Percentiles rank a stretch among this genome's conserved stretches.
Evolutionary conservation across 2,888 invertebrate species (phyloP).

Genomic region (Catonia carolina): DNA sequence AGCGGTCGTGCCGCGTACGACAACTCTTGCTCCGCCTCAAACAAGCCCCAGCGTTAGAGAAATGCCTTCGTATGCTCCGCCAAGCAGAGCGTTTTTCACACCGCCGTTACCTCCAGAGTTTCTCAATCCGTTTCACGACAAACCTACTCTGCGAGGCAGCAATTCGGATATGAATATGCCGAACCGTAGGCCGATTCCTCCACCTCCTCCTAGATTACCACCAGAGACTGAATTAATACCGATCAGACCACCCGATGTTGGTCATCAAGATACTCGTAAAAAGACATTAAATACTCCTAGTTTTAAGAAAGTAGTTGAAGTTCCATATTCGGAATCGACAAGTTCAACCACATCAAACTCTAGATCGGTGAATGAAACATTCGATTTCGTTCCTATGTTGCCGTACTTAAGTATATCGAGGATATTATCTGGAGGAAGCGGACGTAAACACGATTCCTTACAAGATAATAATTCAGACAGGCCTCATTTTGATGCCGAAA

Average conservation of each 20-base stretch:
- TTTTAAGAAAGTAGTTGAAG: slow-evolving; percentile 46
- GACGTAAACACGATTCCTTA: slow-evolving; percentile 66
- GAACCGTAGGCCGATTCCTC: slow-evolving; percentile 72
- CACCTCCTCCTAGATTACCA: slow-evolving; percentile 57
- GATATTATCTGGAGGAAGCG: slow-evolving; percentile 79
- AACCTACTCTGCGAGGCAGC: slow-evolving; percentile 74
- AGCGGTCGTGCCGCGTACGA: slow-evolving; percentile 19
- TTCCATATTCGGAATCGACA: slow-evolving; percentile 35
- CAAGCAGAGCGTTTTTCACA: slow-evolving; percentile 66
- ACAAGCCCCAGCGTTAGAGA: slow-evolving; percentile 33
- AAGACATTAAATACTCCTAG: slow-evolving; percentile 70
- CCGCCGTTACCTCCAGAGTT: slow-evolving; percentile 79
- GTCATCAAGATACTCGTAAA: slow-evolving; percentile 52
- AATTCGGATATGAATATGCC: slow-evolving; percentile 52
- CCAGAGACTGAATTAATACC: slow-evolving; percentile 79
- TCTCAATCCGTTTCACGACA: slow-evolving; percentile 80
- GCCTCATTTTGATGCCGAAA: slow-evolving; percentile 40
- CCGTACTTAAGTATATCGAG: slow-evolving; percentile 77
- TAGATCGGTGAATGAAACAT: slow-evolving; percentile 37
- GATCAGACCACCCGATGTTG: slow-evolving; percentile 59
- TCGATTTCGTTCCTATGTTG: slow-evolving; percentile 60
- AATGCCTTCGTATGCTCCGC: slow-evolving; percentile 72
- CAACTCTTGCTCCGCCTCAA: slow-evolving; percentile 48
- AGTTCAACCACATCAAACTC: slow-evolving; percentile 35
- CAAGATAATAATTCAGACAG: slow-evolving; percentile 68